Evolutionary conservation across 2,797 vertebrate species (phyloP), one percentile per base, ranked within the genome.

Genomic region (Sebastes wilsoni): DNA sequence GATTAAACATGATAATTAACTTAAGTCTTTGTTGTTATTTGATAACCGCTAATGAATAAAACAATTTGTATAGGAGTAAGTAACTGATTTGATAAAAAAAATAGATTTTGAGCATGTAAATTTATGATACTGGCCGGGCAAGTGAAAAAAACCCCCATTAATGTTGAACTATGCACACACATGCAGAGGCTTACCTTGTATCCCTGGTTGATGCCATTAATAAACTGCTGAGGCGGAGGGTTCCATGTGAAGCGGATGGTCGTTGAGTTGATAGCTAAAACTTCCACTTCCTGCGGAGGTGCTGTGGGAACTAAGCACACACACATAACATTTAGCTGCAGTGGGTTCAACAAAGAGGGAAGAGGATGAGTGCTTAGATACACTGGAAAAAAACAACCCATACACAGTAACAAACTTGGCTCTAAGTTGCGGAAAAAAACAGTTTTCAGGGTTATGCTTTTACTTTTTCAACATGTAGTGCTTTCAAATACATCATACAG

Each of bases 141-240:
- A 49, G 42, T 49, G 16, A 49, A 49, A 49, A 46, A 18, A 49
- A 46, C 0, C 0, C 0, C 1, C 42, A 20, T 49, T 49, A 0
- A 49, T 20, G 42, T 49, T 49, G 42, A 49, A 49, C 42, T 20
- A 20, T 49, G 42, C 42, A 75, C 34, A 75, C 78, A 54, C 59
- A 27, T 60, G 32, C 61, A 69, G 25, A 75, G n/a, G 20, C 83
- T 90, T 95, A 98, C 98, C 97, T 98, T 99, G 92, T 99, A 99
- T 2, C 98, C 98, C 90, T 99, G 98, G 94, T 99, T 99, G 90
- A 99, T 99, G 69, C 98, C 98, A 0, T 99, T 98, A 89, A 99
- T 97, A 86, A 99, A 99, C 87, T 99, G 98, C 84, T 99, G 98
- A 5, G 98, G 98, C 0, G 98, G 98, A 10, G 98, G 98, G 80